Conservation (phyloP, 2,888 invertebrate genomes). For the Cheilosia pagana region DNA sequence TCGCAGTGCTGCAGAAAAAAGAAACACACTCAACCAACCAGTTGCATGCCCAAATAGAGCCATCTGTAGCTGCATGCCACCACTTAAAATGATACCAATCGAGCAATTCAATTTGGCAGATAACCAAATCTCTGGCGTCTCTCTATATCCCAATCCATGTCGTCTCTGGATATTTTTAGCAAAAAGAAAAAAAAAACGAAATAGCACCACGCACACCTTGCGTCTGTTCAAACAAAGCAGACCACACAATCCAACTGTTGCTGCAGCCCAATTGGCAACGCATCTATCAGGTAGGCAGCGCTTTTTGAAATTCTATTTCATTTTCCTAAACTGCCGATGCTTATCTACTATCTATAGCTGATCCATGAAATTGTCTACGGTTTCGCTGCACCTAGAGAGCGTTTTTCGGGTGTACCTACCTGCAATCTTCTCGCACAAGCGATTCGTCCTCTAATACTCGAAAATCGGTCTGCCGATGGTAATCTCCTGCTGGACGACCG, state of each 20-base stretch:
- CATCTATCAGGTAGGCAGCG: slow-evolving; percentile 60
- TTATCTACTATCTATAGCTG: slow-evolving; percentile 55
- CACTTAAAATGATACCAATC: slow-evolving; percentile 67
- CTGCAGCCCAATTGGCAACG: slow-evolving; percentile 61
- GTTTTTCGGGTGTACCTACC: slow-evolving; percentile 16
- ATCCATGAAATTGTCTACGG: slow-evolving; percentile 70
- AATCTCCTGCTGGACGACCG: slow-evolving; percentile 50
- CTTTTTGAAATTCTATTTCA: slow-evolving; percentile 33
- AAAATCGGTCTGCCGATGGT: slow-evolving; percentile 52
- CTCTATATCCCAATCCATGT: slow-evolving; percentile 22
- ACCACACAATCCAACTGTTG: slow-evolving; percentile 70
- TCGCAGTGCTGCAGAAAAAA: background rate
- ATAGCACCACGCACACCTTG: slow-evolving; percentile 55
- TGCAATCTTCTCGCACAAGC: slow-evolving; percentile 11
- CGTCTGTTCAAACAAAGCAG: slow-evolving; percentile 63
- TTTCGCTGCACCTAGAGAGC: slow-evolving; percentile 44
- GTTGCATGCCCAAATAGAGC: slow-evolving; percentile 40
- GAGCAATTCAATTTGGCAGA: slow-evolving; percentile 57
- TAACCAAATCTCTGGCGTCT: slow-evolving; percentile 68
- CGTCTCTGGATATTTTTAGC: slow-evolving; percentile 33
- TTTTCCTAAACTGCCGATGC: slow-evolving; percentile 47
- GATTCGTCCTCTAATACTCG: slow-evolving; percentile 25
- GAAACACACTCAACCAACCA: background rate
- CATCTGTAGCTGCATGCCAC: slow-evolving; percentile 62
- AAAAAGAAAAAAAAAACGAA: slow-evolving; percentile 7